phyloP scores from a whole-genome alignment of 2,888 invertebrate genomes.

The Epinotia bilunana region DNA sequence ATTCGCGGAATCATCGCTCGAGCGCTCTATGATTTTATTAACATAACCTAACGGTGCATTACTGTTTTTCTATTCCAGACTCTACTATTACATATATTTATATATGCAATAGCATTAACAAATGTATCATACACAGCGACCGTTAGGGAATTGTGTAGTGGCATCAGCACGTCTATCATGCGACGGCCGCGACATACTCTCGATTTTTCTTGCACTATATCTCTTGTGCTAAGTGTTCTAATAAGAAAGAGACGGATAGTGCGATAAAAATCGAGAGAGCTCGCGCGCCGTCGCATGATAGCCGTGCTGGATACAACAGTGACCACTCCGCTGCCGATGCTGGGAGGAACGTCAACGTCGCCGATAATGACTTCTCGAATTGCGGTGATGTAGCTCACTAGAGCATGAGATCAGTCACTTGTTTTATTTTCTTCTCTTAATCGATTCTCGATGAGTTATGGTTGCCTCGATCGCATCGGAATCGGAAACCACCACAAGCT shows the following conservation, averaged over 20 bases:
- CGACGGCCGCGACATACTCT: too few species aligned
- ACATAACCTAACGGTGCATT: slow-evolving; percentile 61
- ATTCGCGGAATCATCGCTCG: slow-evolving; percentile 30
- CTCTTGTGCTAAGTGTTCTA: too few species aligned
- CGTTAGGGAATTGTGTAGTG: slow-evolving; percentile 12
- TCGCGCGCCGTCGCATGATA: too few species aligned
- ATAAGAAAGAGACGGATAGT: too few species aligned
- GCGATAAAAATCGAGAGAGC: too few species aligned
- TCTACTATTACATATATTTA: background rate
- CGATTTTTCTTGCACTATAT: too few species aligned
- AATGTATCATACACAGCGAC: background rate
- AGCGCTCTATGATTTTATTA: slow-evolving; percentile 52
- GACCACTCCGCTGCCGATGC: slow-evolving; percentile 24
- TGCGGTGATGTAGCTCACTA: slow-evolving; percentile 66
- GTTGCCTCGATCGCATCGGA: slow-evolving; percentile 45
- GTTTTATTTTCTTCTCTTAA: slow-evolving; percentile 57
- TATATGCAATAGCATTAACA: slow-evolving; percentile 2
- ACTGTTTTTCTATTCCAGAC: slow-evolving; percentile 17
- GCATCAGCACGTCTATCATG: too few species aligned
- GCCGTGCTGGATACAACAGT: slow-evolving; percentile 4
- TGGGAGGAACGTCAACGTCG: slow-evolving; percentile 43
- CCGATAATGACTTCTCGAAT: slow-evolving; percentile 50
- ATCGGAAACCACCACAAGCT: slow-evolving; percentile 19
- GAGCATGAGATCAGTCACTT: slow-evolving; percentile 63
- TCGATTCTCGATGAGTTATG: slow-evolving; percentile 60